Evolutionary conservation across 2,888 invertebrate species (phyloP), one percentile per base, ranked within the genome.

Genomic region (Xanthia togata): DNA sequence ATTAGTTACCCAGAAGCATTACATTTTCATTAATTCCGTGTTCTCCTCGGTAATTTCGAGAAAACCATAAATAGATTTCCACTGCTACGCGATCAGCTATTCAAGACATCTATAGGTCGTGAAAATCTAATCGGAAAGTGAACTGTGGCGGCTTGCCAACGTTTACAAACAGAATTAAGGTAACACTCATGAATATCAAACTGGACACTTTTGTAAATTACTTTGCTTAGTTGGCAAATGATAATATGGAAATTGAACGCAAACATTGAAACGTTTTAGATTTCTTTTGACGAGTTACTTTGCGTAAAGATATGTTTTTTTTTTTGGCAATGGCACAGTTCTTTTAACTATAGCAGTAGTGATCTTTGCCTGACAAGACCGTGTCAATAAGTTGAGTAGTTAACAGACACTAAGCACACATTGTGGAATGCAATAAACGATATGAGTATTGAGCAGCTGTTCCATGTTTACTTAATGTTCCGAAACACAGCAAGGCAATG

Each of bases 111-210:
- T 73, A 83, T 76, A 47, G 76, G 69, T 87, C 81, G 83, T 74
- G 86, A 82, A 84, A 87, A 86, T 80, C 80, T 74, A 86, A 82
- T 84, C 71, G 78, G 82, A 82, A 86, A 88, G 84, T 79, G 71
- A 78, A 76, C 76, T 65, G 53, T 87, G 87, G 87, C 82, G 11
- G n/a, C 11, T 9, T 57, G 87, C 87, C 87, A 87, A 65, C 76
- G 59, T 68, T 84, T 64, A 76, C 82, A n/a, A 44, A 55, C 70
- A 74, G 73, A 82, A 85, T 85, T 83, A 85, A 85, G 79, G 81
- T 84, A 78, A 76, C 84, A 81, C 65, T 70, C 67, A 59, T 86
- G 84, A 76, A 83, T 84, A 78, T 68, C 65, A 81, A 86, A 78
- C 71, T 55, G 73, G 67, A 74, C 67, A 76, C 38, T 55, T 73